A percentile compares a stretch with the other conserved stretches of the same genome.
phyloP scores from a whole-genome alignment of 2,797 vertebrate species.

The Pangasius djambal region DNA sequence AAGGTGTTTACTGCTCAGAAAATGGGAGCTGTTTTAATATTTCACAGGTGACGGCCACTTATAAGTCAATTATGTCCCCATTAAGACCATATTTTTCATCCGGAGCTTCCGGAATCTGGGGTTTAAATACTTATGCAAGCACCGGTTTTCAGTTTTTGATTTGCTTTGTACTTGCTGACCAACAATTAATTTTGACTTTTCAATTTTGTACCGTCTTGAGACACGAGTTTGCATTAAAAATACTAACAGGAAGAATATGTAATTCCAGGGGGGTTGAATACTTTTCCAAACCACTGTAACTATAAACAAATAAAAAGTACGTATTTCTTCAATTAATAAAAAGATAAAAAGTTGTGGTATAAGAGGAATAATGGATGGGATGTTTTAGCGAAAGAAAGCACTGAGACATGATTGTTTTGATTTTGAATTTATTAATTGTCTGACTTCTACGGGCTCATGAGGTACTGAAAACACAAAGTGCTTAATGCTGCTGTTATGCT shows the following conservation, averaged over 20 bases:
- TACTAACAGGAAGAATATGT: background rate
- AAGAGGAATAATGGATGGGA: background rate
- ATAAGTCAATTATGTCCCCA: background rate
- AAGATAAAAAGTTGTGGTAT: background rate
- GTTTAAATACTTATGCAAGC: background rate
- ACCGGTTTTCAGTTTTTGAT: background rate
- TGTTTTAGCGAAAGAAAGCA: background rate
- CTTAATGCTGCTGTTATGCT: slow-evolving; percentile 72
- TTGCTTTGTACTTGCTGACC: background rate
- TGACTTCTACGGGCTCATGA: slow-evolving; percentile 74
- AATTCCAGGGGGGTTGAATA: too few relatives aligned
- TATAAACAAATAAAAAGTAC: too few relatives aligned
- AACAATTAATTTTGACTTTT: background rate
- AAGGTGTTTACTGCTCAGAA: background rate
- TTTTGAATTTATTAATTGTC: slow-evolving; percentile 74
- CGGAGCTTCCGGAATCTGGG: background rate
- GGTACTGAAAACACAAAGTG: slow-evolving; percentile 80
- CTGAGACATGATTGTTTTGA: slow-evolving; percentile 61
- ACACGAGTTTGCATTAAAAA: background rate
- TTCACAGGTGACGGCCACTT: background rate
- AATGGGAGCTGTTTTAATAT: background rate
- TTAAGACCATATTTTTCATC: background rate
- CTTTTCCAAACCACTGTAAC: background rate
- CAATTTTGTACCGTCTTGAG: background rate
- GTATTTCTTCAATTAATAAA: background rate